phyloP scores from a whole-genome alignment of 2,113 vertebrate species.

The Cavia aperea region DNA sequence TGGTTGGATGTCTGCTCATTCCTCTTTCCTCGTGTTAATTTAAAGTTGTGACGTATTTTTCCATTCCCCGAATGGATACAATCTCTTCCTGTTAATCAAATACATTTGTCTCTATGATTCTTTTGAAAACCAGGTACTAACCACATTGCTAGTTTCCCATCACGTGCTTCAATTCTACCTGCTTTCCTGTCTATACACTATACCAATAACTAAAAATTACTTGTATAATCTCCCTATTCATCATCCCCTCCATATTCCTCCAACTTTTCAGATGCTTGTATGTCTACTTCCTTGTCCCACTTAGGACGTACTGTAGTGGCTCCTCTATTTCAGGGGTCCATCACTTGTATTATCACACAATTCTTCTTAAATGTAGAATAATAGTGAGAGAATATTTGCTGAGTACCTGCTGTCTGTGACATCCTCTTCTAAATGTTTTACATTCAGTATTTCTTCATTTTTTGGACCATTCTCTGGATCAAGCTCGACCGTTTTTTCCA shows the following conservation, averaged over 20 bases:
- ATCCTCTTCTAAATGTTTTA: background rate
- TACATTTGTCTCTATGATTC: background rate
- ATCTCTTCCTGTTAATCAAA: constrained; percentile 37
- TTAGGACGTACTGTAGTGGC: background rate
- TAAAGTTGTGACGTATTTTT: constrained; percentile 46
- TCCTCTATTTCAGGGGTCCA: background rate
- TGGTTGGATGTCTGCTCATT: background rate
- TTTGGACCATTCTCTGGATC: background rate
- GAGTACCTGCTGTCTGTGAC: background rate
- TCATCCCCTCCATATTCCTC: background rate
- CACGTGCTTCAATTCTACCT: background rate
- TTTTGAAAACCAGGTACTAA: constrained; percentile 31
- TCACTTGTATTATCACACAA: background rate
- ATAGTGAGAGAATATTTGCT: background rate
- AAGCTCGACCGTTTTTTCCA: background rate
- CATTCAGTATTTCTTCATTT: background rate
- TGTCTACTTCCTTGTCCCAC: background rate
- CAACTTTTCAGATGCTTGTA: background rate
- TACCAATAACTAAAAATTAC: background rate
- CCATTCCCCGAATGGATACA: background rate
- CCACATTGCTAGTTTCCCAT: background rate
- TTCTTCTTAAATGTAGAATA: background rate
- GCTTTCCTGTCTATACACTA: background rate
- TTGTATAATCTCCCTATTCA: background rate
- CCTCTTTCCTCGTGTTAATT: background rate